Base-by-base conservation (phyloP, 2,113 vertebrate genomes). In the Epinephelus moara region DNA sequence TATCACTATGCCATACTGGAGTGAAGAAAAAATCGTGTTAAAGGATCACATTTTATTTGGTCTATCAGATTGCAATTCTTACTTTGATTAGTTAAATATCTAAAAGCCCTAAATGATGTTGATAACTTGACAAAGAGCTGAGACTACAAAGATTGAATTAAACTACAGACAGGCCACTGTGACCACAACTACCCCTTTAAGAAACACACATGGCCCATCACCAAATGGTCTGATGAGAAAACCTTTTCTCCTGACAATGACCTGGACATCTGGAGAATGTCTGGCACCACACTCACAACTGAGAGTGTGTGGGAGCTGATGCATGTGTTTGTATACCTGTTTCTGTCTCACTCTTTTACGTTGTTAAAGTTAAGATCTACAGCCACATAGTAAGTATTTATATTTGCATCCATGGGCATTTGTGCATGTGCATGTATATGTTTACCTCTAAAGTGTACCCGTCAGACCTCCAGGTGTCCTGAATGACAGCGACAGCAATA, bases 1-100 rank as follows among this genome's bases (percentile, higher is more conserved):
- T 70, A 99, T 94, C 59, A 99, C 98, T 40, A 99, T 96, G 23
- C 98, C 98, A 67, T 97, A 99, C 98, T 99, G 83, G 37, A 82
- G 12, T 25, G 17, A 63, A 40, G n/a, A 71, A 45, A 64, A 13
- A 73, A 12, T 6, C 3, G 55, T 50, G 15, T 67, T 27, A 52
- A 7, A 56, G 14, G 1, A 50, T 21, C 10, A 37, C 12, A 47
- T 68, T 45, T 79, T 62, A 53, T 64, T 57, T 75, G 23, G 17
- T 30, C 9, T 2, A 13, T 17, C 3, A 19, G 11, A 52, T 57
- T 6, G 12, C 13, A 57, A 25, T 19, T 71, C 19, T 61, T 33
- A 55, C 25, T 7, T 40, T 66, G 27, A 37, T n/a, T 23, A 37
- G 21, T 66, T 9, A 23, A 57, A 66, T 18, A 23, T 47, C 13